Base-by-base conservation (phyloP, 2,888 invertebrate species). In the Cordilura impudica region DNA sequence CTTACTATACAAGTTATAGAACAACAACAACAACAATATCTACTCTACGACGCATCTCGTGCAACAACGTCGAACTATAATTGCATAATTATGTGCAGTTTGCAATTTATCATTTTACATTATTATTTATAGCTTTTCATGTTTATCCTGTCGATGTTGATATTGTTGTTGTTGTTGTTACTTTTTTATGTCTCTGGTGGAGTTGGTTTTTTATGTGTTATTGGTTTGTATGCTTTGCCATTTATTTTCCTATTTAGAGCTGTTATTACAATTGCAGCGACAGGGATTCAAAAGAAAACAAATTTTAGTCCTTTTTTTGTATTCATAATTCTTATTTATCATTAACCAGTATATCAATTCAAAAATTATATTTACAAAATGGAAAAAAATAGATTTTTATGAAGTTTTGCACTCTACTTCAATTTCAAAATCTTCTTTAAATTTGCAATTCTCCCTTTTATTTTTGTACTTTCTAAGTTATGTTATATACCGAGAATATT, bases 41-140 rank as follows among this genome's bases (percentile, higher is more conserved):
- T n/a, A n/a, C n/a, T n/a, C 35, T 39, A n/a, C 35, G 35, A 39
- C 35, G 12, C 70, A 49, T 71, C 66, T 80, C 81, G 78, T 81
- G 81, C 73, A 70, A 82, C 84, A 86, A 87, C 85, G 86, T 88
- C 87, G 87, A 88, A 88, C 88, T 88, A 89, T 89, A 89, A 89
- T 89, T 89, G 89, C 89, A 89, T 89, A 89, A 89, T 89, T 89
- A 88, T 88, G 88, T 87, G 88, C 88, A 88, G 87, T 87, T 89
- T 87, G 88, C 88, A 88, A 89, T 89, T 89, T 89, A 89, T 89
- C 89, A 89, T 89, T 88, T 86, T 86, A 86, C 84, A 86, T 85
- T 86, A 84, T 87, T 86, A 86, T 85, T 87, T 87, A 83, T 83
- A 82, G 76, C 61, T 78, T 80, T 81, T 77, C 77, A 75, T 79